Evolutionary conservation across 2,113 vertebrate genomes (phyloP).

Genomic region (Megaleporinus macrocephalus): DNA sequence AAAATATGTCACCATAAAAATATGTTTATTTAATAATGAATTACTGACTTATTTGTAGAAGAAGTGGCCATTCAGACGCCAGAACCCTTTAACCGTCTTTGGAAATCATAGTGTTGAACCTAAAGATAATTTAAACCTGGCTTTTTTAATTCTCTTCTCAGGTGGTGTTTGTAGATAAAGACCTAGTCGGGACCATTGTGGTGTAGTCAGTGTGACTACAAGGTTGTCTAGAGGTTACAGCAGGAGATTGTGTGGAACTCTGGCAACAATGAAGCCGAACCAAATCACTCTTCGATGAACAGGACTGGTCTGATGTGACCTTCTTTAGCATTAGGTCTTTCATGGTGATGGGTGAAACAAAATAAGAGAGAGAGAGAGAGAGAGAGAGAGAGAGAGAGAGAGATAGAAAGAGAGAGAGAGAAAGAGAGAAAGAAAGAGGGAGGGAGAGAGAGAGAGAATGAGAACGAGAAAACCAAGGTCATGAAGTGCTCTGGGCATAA

Average conservation of each 20-base stretch:
- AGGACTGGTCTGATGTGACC: slow-evolving; percentile 25
- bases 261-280: slow-evolving; percentile 4
- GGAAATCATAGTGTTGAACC: background rate
- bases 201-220: slow-evolving; percentile 50
- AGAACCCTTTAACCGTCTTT: background rate
- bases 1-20: too few species aligned
- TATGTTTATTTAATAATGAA: too few species aligned
- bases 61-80: background rate
- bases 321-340: slow-evolving; percentile 31
- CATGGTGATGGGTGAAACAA: slow-evolving; percentile 27
- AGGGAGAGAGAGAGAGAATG: background rate
- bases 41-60: background rate
- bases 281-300: slow-evolving; percentile 12
- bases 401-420: slow-evolving; percentile 9
- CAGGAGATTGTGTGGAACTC: slow-evolving; percentile 31
- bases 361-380: slow-evolving; percentile 11
- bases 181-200: slow-evolving; percentile 31
- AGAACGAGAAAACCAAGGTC: slow-evolving; percentile 27
- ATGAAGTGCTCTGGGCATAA: slow-evolving; percentile 23
- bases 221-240: slow-evolving; percentile 78
- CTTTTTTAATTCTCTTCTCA: slow-evolving; percentile 7
- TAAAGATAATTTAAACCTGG: background rate
- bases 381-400: background rate
- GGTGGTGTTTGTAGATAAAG: slow-evolving; percentile 73
- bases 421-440: background rate